Evolutionary conservation across 1,140 invertebrate genomes (phyloP).

Genomic region (Macrobrachium nipponense): DNA sequence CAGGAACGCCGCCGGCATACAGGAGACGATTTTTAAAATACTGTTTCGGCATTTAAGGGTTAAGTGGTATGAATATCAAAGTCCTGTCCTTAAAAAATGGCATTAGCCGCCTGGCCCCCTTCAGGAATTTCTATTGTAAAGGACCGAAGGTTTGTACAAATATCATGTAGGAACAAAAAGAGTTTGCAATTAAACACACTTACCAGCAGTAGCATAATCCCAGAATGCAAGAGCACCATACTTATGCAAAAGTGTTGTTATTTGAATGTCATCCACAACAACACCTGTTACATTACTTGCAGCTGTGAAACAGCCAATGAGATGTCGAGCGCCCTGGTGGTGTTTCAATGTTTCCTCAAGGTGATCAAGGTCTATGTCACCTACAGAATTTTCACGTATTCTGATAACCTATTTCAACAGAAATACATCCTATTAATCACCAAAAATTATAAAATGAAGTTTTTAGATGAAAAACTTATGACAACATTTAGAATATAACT

Average conservation of each 20-base stretch:
- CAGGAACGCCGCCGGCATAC: no score
- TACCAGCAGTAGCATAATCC: constrained; percentile 87
- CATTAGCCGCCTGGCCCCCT: no score
- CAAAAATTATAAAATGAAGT: neutral
- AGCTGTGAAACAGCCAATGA: constrained; percentile 89
- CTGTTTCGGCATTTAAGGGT: no score
- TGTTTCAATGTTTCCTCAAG: constrained; percentile 79
- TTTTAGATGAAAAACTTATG: neutral
- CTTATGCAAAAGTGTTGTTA: constrained; percentile 84
- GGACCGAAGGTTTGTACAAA: no score
- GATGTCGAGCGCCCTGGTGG: constrained; percentile 69
- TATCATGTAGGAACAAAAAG: no score
- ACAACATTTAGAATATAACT: no score
- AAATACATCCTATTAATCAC: constrained; percentile 35
- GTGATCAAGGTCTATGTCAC: constrained; percentile 82
- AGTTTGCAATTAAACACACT: constrained; percentile 32
- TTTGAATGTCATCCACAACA: constrained; percentile 83
- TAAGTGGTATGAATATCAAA: no score
- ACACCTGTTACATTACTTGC: constrained; percentile 93
- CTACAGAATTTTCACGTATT: constrained; percentile 66
- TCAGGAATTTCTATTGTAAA: no score
- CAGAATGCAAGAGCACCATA: constrained; percentile 87
- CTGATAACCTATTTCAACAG: constrained; percentile 40
- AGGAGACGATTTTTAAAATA: no score
- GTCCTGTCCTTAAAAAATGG: no score